These are phyloP conservation scores for Triops longicaudatus DNA, from an alignment of 1,140 invertebrate genomes.

Conservation along the genomic window DNA sequence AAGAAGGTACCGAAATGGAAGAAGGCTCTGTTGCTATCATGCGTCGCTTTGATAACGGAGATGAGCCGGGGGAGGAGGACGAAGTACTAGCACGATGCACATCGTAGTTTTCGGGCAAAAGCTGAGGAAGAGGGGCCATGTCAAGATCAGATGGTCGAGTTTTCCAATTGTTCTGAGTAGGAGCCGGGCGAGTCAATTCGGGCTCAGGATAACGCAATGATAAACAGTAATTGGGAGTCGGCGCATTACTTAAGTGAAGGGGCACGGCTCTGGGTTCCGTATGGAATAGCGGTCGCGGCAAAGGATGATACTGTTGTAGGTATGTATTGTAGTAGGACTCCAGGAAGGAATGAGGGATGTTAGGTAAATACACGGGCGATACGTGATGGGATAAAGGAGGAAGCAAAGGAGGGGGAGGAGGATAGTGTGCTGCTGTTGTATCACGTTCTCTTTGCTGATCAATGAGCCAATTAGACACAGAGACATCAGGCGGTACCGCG, in stretches of 20 bases:
- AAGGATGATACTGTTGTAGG: neutral
- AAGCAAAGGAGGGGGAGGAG: neutral
- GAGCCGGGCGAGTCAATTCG: neutral
- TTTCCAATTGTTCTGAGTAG: neutral
- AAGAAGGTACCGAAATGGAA: neutral
- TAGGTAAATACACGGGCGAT: neutral
- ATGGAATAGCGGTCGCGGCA: neutral
- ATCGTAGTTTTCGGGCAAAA: neutral
- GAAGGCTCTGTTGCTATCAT: neutral
- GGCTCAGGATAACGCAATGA: neutral
- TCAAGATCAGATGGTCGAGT: neutral
- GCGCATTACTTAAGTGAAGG: neutral
- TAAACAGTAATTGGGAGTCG: neutral
- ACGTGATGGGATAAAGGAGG: neutral
- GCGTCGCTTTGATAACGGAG: neutral
- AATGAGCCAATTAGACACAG: slow-evolving; percentile 9
- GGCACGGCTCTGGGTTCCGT: neutral
- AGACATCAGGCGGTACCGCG: neutral
- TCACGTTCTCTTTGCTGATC: neutral
- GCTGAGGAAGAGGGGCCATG: neutral
- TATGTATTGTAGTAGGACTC: neutral
- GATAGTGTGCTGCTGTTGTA: neutral
- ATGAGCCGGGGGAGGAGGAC: neutral
- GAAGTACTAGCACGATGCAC: neutral
- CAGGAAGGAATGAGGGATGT: slow-evolving; percentile 6